Conservation (phyloP, 2,888 invertebrate genomes). For the Scaptomyza parva region DNA sequence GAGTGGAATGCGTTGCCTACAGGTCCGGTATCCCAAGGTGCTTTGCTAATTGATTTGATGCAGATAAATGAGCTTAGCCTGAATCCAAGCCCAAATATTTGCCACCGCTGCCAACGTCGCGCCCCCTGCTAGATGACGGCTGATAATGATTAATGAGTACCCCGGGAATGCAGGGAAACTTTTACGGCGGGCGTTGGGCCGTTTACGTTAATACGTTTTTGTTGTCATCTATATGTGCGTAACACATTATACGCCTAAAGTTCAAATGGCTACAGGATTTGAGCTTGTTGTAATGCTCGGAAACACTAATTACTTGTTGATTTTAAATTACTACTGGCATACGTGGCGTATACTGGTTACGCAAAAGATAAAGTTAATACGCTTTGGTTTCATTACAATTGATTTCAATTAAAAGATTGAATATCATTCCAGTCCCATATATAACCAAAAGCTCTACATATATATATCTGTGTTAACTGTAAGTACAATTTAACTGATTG, state of each 20-base stretch:
- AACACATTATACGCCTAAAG: not conserved
- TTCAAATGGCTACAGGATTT: slow-evolving; percentile 18
- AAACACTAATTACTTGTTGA: slow-evolving; percentile 56
- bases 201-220: slow-evolving; percentile 34
- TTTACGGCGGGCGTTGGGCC: slow-evolving; percentile 25
- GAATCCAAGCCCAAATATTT: slow-evolving; percentile 37
- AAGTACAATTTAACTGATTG: not conserved
- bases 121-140: slow-evolving; percentile 48
- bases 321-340: slow-evolving; percentile 35
- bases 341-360: slow-evolving; percentile 1
- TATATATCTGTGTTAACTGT: not conserved
- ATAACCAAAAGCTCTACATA: not conserved
- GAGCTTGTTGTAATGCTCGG: slow-evolving; percentile 37
- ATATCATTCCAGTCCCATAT: not conserved
- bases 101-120: slow-evolving; percentile 9
- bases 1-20: slow-evolving; percentile 31
- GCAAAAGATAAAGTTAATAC: too few relatives aligned
- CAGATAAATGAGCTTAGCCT: slow-evolving; percentile 73
- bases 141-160: slow-evolving; percentile 73
- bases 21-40: slow-evolving; percentile 55
- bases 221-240: not conserved
- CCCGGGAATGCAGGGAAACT: slow-evolving; percentile 10
- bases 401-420: not conserved
- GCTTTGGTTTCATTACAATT: not conserved
- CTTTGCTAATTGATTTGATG: slow-evolving; percentile 76